Conservation (phyloP, 2,113 vertebrate genomes). For the Macrotis lagotis region DNA sequence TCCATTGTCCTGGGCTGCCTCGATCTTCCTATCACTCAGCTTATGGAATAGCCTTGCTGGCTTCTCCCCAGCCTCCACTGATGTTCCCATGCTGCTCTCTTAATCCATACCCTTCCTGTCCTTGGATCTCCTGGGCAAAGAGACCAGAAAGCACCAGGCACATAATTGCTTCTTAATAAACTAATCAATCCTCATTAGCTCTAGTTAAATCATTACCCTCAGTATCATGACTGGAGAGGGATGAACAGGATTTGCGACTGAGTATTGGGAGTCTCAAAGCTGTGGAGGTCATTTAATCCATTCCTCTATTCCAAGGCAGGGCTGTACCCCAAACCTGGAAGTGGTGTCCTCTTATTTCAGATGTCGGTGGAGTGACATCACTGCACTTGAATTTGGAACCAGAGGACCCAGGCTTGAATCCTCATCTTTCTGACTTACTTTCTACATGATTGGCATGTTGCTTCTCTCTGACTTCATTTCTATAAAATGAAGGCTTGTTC, state of each 20-base stretch:
- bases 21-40: background rate
- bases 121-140: conserved; percentile 61
- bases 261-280: background rate
- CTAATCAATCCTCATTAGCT: conserved; percentile 71
- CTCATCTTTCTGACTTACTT: background rate
- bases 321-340: background rate
- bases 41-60: background rate
- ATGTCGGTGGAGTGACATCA: background rate
- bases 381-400: background rate
- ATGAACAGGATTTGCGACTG: conserved; percentile 34
- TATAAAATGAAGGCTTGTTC: background rate
- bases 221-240: conserved; percentile 46
- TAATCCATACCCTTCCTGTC: conserved; percentile 16
- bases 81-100: background rate
- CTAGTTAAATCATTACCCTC: conserved; percentile 71
- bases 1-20: background rate
- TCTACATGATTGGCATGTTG: background rate
- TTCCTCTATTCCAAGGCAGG: background rate
- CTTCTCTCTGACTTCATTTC: background rate
- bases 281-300: fast-evolving
- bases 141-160: conserved; percentile 53
- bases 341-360: background rate
- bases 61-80: background rate
- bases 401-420: background rate
- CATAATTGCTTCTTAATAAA: conserved; percentile 67